These are phyloP conservation scores for Eledona agricola DNA, from an alignment of 2,888 invertebrate species.

Conservation along the genomic window DNA sequence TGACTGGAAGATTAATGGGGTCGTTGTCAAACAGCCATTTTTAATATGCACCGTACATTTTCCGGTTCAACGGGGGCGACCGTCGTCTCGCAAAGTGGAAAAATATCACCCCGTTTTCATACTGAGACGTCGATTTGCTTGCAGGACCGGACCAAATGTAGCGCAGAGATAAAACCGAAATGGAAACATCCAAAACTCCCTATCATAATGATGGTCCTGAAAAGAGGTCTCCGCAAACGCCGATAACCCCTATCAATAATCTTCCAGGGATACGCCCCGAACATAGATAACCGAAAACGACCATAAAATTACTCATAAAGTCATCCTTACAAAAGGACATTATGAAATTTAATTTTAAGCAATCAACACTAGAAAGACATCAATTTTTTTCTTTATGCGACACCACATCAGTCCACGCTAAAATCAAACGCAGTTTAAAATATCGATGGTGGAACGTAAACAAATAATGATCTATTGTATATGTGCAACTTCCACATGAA, in stretches of 20 bases:
- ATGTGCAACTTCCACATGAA: slow-evolving; percentile 26
- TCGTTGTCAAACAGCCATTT: slow-evolving; percentile 26
- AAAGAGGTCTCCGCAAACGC: slow-evolving; percentile 41
- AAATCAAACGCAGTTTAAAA: slow-evolving; percentile 14
- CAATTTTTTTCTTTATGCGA: too few relatives aligned
- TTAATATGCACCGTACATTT: slow-evolving; percentile 37
- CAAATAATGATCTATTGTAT: slow-evolving; percentile 29
- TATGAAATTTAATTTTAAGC: too few relatives aligned
- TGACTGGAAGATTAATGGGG: slow-evolving; percentile 30
- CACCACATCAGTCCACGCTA: slow-evolving; percentile 12
- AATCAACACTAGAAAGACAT: too few relatives aligned
- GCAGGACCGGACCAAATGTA: slow-evolving; percentile 35
- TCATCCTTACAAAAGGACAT: too few relatives aligned
- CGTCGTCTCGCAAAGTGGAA: slow-evolving; percentile 31
- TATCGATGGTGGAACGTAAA: slow-evolving; percentile 18
- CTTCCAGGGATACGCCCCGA: too few relatives aligned
- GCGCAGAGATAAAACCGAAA: slow-evolving; percentile 44
- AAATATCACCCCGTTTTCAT: slow-evolving; percentile 24
- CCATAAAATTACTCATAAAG: too few relatives aligned
- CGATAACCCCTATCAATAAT: slow-evolving; percentile 49
- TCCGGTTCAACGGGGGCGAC: slow-evolving; percentile 25
- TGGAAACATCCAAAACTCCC: slow-evolving; percentile 41
- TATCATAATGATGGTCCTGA: slow-evolving; percentile 38
- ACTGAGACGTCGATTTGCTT: slow-evolving; percentile 28
- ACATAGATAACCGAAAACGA: slow-evolving; percentile 6